Evolutionary conservation across 2,888 invertebrate genomes (phyloP), one percentile per base, ranked within the genome.

Genomic region (Apodemia zela): DNA sequence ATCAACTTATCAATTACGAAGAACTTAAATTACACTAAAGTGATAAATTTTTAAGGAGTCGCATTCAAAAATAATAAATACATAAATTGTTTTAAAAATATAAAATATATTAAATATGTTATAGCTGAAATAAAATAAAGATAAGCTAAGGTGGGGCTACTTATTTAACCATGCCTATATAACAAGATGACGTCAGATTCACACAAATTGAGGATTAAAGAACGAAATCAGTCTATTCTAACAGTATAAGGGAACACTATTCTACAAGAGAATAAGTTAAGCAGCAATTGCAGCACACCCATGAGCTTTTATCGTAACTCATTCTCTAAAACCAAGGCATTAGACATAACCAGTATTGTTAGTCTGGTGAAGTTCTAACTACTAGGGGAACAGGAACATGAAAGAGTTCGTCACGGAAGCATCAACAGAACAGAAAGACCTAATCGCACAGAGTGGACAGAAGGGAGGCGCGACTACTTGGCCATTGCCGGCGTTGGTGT

Each of bases 391-490:
- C 70, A 84, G 81, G 84, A 75, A 74, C 72, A 67, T 73, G 75
- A 81, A 76, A 83, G 72, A 79, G 75, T 77, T 77, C 68, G 68
- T 73, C 70, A 82, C 78, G 77, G 84, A 89, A 91, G 90, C 90
- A 79, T 87, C 76, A 84, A 87, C 84, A 82, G 81, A 89, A 90
- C 82, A 87, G 85, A 84, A 89, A 86, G 89, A 87, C 89, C 89
- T 90, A 89, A 83, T 85, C 82, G 87, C 89, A 89, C 81, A 87
- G 82, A 87, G 81, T 81, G 89, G 89, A 85, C 82, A 88, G 89
- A 87, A 89, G 89, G 89, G 87, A 87, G 84, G 85, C 88, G 88
- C 87, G 85, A 87, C 89, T 90, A 89, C 89, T 89, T 89, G 90
- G 89, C 88, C 89, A 84, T 78, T 82, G 84, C 78, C 81, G 90